A percentile compares a stretch with the other conserved stretches of the same genome.
phyloP scores from a whole-genome alignment of 1,140 invertebrate genomes.

The Aphaenogaster floridana region DNA sequence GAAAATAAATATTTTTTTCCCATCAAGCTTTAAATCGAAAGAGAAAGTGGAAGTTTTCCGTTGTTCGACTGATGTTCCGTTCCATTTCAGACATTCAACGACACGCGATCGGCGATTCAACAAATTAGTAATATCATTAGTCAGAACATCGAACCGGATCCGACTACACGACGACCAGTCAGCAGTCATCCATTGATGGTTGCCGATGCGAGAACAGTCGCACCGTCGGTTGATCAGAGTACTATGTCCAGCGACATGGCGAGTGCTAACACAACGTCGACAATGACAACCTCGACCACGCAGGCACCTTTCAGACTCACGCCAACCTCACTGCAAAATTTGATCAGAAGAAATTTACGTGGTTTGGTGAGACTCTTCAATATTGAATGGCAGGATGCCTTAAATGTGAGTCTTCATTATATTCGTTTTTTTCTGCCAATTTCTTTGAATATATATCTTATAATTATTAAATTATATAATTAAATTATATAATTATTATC shows the following conservation, averaged over 20 bases:
- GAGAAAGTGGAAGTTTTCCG: not conserved
- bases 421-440: not conserved
- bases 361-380: conserved; percentile 86
- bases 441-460: not conserved
- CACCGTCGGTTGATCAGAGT: not conserved
- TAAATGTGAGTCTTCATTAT: conserved; percentile 82
- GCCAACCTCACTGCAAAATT: conserved; percentile 76
- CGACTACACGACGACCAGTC: conserved; percentile 57
- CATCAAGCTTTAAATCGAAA: not conserved
- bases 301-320: conserved; percentile 81
- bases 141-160: conserved; percentile 82
- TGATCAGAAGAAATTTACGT: conserved; percentile 85
- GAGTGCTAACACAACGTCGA: not conserved
- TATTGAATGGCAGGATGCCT: conserved; percentile 86
- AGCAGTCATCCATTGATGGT: conserved; percentile 57
- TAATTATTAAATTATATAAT: not conserved
- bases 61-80: not conserved
- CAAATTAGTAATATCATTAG: conserved; percentile 83
- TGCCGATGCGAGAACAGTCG: not conserved
- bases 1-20: not conserved
- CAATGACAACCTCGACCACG: conserved; percentile 75
- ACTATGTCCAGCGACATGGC: not conserved
- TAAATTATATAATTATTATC: too few species aligned
- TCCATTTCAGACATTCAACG: conserved; percentile 84
- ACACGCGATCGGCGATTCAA: conserved; percentile 85